A percentile compares a stretch with the other conserved stretches of the same genome.
Evolutionary conservation across 2,113 vertebrate species (phyloP).

Genomic region (Aphelocoma coerulescens): DNA sequence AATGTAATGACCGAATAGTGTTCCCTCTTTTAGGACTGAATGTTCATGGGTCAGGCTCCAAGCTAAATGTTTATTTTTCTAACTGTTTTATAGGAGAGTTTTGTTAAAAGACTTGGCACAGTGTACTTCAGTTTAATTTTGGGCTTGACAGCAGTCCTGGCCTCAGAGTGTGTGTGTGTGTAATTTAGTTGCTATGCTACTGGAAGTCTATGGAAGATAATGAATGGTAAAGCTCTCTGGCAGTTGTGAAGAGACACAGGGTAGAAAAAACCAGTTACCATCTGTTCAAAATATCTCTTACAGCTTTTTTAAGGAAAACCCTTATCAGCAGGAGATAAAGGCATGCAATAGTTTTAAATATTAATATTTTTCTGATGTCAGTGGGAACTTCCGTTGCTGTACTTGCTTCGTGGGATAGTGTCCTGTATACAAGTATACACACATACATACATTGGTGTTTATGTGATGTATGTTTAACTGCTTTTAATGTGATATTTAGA

Average conservation of each 20-base stretch:
- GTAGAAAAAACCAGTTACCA: conserved; percentile 89
- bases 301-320: conserved; percentile 90
- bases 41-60: conserved; percentile 74
- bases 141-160: conserved; percentile 89
- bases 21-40: conserved; percentile 58
- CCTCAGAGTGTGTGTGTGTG: conserved; percentile 75
- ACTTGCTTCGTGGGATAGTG: not conserved
- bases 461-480: not conserved
- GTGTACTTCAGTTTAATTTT: conserved; percentile 84
- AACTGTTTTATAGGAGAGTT: conserved; percentile 83
- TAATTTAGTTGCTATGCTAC: conserved; percentile 93
- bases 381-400: conserved; percentile 32
- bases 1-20: conserved; percentile 76
- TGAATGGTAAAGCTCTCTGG: conserved; percentile 91
- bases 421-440: not conserved
- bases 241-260: conserved; percentile 91
- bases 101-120: conserved; percentile 81
- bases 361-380: conserved; percentile 71
- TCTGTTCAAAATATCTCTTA: conserved; percentile 93
- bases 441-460: not conserved
- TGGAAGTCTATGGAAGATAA: conserved; percentile 97
- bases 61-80: conserved; percentile 81
- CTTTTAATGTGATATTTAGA: not conserved
- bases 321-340: conserved; percentile 87
- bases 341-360: conserved; percentile 81